A percentile compares a stretch with the other conserved stretches of the same genome.
Evolutionary conservation across 1,140 invertebrate genomes (phyloP).

Genomic region (Aphaenogaster ashmeadi): DNA sequence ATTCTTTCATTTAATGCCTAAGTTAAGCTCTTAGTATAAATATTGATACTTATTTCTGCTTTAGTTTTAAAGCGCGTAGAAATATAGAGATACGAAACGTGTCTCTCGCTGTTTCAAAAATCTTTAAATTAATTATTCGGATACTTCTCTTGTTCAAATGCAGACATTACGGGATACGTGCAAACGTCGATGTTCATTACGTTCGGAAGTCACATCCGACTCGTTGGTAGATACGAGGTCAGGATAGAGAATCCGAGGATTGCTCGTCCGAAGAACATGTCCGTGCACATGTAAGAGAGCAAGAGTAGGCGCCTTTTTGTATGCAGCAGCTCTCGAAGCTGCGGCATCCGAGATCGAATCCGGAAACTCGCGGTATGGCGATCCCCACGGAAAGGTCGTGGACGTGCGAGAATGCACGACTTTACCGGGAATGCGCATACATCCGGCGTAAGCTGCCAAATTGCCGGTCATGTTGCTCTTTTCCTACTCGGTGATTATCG

Average conservation of each 20-base stretch:
- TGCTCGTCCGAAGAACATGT: neutral
- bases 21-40: neutral
- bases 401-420: slow-evolving; percentile 53
- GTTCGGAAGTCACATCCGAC: slow-evolving; percentile 44
- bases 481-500: slow-evolving; percentile 5
- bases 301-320: slow-evolving; percentile 14
- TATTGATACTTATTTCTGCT: neutral
- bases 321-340: slow-evolving; percentile 15
- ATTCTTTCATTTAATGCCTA: neutral
- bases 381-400: slow-evolving; percentile 40
- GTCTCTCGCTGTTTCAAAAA: neutral
- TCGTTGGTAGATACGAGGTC: slow-evolving; percentile 29
- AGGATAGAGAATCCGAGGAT: slow-evolving; percentile 11
- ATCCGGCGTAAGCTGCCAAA: slow-evolving; percentile 47
- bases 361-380: neutral
- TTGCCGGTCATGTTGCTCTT: slow-evolving; percentile 31
- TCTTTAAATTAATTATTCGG: slow-evolving; percentile 19
- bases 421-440: slow-evolving; percentile 27
- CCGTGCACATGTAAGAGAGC: slow-evolving; percentile 4
- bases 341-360: slow-evolving; percentile 15
- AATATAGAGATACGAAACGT: neutral
- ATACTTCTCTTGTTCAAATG: neutral
- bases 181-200: slow-evolving; percentile 36
- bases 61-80: neutral
- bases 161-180: slow-evolving; percentile 35